These are phyloP conservation scores for Drosophila pseudotalamancana DNA, from an alignment of 2,888 invertebrate species.

Conservation along the genomic window DNA sequence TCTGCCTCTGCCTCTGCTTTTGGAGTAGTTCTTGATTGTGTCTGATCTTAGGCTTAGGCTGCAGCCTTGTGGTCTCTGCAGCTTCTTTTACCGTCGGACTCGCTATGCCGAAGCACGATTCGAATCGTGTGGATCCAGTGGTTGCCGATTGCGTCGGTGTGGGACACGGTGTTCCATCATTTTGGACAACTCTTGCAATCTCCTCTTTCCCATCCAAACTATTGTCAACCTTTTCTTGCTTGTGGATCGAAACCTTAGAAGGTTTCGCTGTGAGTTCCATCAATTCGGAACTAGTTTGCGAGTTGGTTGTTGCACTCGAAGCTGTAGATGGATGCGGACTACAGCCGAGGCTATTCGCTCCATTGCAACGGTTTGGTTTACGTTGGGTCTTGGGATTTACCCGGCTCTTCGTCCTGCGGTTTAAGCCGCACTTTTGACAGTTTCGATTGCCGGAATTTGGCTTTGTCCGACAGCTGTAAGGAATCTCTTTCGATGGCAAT, in stretches of 20 bases:
- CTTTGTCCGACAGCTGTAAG: too few species aligned
- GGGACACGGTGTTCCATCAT: background rate
- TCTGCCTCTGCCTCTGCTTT: background rate
- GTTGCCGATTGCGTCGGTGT: background rate
- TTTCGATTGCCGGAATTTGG: background rate
- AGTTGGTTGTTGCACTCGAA: background rate
- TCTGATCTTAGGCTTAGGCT: background rate
- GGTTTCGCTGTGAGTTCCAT: background rate
- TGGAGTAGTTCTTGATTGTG: background rate
- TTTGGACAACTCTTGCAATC: too few species aligned
- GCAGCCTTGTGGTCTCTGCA: background rate
- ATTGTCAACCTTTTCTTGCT: background rate
- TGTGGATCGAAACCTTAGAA: background rate
- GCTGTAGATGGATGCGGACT: background rate
- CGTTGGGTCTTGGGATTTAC: background rate
- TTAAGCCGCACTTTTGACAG: conserved; percentile 35
- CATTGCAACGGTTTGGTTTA: background rate
- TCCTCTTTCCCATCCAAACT: background rate
- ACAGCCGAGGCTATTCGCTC: background rate
- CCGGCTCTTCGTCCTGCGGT: background rate
- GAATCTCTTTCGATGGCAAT: background rate
- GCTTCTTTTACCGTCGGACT: background rate
- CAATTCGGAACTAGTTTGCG: background rate
- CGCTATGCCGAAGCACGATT: conserved; percentile 6
- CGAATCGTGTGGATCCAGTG: background rate